Evolutionary conservation across 2,797 vertebrate species (phyloP).

Genomic region (Phoebastria nigripes): DNA sequence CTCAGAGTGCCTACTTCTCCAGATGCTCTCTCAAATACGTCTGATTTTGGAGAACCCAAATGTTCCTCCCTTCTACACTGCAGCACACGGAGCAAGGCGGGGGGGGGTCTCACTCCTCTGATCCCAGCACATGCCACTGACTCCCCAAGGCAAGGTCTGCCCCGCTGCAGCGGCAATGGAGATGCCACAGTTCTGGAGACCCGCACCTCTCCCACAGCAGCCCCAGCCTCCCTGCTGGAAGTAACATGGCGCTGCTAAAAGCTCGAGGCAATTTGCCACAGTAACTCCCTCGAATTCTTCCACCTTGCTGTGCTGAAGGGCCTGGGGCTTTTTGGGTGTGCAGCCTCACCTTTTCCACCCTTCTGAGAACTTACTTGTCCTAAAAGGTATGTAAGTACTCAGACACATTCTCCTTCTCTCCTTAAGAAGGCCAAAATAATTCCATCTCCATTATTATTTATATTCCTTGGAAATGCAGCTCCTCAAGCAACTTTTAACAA

Average conservation of each 20-base stretch:
- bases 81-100: not conserved
- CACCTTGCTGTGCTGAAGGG: not conserved
- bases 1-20: not conserved
- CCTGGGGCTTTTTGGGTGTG: not conserved
- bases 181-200: not conserved
- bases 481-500: not conserved
- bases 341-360: not conserved
- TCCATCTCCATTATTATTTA: not conserved
- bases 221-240: not conserved
- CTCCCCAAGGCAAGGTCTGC: not conserved
- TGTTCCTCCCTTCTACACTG: not conserved
- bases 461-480: not conserved
- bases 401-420: not conserved
- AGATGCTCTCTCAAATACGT: not conserved
- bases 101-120: not conserved
- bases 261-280: not conserved
- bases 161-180: not conserved
- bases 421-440: not conserved
- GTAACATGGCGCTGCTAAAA: not conserved
- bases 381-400: not conserved
- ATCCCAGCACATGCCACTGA: not conserved
- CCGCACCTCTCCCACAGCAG: not conserved
- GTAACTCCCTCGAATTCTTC: not conserved
- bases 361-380: not conserved
- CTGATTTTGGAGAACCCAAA: not conserved